Evolutionary conservation across 2,888 invertebrate species (phyloP), one percentile per base, ranked within the genome.

Genomic region (Argyresthia goedartella): DNA sequence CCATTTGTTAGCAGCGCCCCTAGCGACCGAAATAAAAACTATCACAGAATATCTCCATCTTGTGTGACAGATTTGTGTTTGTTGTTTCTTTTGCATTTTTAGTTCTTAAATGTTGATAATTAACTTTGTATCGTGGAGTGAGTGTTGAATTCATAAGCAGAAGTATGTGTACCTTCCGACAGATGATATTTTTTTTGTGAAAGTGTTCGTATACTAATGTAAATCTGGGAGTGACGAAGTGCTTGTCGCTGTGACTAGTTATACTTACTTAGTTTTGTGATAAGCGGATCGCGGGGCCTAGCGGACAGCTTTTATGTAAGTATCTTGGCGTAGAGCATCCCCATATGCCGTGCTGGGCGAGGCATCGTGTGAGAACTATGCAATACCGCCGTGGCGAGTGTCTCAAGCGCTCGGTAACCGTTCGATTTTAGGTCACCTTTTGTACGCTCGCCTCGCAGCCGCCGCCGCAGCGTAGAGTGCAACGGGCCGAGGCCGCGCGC

Each of bases 11-110:
- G 55, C 63, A 74, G 81, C 88, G 89, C 88, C 76, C 63, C 79
- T 66, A 52, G 80, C 77, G 88, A 69, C 60, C 69, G 67, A 75
- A 78, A 75, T 65, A 67, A 60, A 73, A 87, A 88, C 81, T 86
- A 81, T 69, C 73, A 88, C 73, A 81, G 85, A 88, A 84, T 88
- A 88, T 88, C 88, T 89, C 89, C 89, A 89, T 89, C 87, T 89
- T 89, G 86, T 81, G 79, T 89, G 89, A 81, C 88, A 89, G 89
- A 88, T 88, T 88, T 88, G 87, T 87, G 87, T 87, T 87, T 87
- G 86, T 87, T 86, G 81, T 78, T 81, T 74, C 69, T 80, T 76
- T 82, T 75, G 67, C 73, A 74, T 69, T 77, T 75, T 79, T 79
- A 69, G 60, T 67, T 64, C 64, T 63, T 62, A 74, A 76, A 71